Conservation (phyloP, 2,888 invertebrate species). For the Euzophera pinguis region DNA sequence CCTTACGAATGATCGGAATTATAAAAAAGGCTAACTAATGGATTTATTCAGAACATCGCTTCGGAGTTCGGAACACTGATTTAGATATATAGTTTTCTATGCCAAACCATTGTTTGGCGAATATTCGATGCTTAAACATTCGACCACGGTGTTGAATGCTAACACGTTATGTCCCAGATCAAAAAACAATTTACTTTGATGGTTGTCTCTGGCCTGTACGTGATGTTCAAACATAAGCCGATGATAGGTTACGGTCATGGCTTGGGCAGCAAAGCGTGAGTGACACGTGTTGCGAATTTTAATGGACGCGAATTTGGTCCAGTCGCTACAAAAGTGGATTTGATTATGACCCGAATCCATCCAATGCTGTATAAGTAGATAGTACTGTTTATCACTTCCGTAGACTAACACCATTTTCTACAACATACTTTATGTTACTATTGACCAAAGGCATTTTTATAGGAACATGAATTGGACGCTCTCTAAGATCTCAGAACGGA, state of each 20-base stretch:
- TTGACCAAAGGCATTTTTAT: too few species aligned
- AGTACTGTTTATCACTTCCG: not conserved
- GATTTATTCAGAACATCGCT: slow-evolving; percentile 35
- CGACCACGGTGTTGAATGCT: slow-evolving; percentile 50
- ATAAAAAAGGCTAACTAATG: slow-evolving; percentile 20
- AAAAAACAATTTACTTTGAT: slow-evolving; percentile 66
- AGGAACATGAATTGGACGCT: too few species aligned
- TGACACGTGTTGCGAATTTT: slow-evolving; percentile 43
- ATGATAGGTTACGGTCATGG: slow-evolving; percentile 56
- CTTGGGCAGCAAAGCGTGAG: slow-evolving; percentile 50
- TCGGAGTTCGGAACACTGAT: slow-evolving; percentile 28
- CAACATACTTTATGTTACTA: not conserved
- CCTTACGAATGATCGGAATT: slow-evolving; percentile 16
- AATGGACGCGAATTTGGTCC: slow-evolving; percentile 41
- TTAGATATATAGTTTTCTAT: slow-evolving; percentile 48
- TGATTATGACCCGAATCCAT: slow-evolving; percentile 39
- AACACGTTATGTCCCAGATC: slow-evolving; percentile 64
- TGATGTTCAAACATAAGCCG: slow-evolving; percentile 54
- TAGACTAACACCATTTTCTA: not conserved
- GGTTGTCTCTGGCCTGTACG: slow-evolving; percentile 56
- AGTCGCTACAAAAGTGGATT: slow-evolving; percentile 33
- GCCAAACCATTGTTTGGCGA: slow-evolving; percentile 55
- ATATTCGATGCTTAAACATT: slow-evolving; percentile 46
- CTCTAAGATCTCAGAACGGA: too few species aligned
- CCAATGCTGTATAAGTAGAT: not conserved